Evolutionary conservation across 2,888 invertebrate species (phyloP).

Genomic region (Caenorhabditis doughertyi): DNA sequence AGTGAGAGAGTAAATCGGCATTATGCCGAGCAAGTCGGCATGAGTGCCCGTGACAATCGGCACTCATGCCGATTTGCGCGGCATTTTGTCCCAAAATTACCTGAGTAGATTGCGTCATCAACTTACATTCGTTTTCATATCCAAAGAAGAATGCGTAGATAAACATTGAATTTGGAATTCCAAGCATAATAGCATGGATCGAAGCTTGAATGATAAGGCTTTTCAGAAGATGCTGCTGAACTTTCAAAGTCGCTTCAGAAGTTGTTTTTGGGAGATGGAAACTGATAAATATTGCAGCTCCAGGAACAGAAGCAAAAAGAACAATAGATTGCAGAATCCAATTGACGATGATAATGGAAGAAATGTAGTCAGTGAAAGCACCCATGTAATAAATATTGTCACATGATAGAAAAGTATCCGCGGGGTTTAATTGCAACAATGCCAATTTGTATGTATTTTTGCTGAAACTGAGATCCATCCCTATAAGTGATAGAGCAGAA

Average conservation of each 20-base stretch:
- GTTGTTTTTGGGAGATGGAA: neutral
- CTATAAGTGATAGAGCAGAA: neutral
- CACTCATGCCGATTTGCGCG: too few relatives aligned
- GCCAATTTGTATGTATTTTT: neutral
- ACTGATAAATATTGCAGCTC: neutral
- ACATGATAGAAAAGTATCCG: neutral
- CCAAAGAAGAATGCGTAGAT: conserved; percentile 32
- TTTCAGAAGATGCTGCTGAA: conserved; percentile 13
- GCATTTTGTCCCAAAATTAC: too few relatives aligned
- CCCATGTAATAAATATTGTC: neutral
- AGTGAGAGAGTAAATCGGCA: too few relatives aligned
- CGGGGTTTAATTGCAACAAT: neutral
- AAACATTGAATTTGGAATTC: conserved; percentile 30
- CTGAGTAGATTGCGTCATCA: too few relatives aligned
- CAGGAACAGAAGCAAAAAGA: neutral
- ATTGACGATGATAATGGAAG: neutral
- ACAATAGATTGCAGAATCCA: neutral
- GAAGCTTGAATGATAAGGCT: conserved; percentile 17
- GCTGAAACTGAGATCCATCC: neutral
- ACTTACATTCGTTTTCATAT: conserved; percentile 1
- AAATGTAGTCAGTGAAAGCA: neutral
- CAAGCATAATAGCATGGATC: conserved; percentile 26
- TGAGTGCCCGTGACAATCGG: too few relatives aligned
- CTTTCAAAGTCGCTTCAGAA: conserved; percentile 22
- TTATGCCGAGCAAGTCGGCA: too few relatives aligned